phyloP scores from a whole-genome alignment of 2,797 vertebrate genomes.

The Varecia variegata region DNA sequence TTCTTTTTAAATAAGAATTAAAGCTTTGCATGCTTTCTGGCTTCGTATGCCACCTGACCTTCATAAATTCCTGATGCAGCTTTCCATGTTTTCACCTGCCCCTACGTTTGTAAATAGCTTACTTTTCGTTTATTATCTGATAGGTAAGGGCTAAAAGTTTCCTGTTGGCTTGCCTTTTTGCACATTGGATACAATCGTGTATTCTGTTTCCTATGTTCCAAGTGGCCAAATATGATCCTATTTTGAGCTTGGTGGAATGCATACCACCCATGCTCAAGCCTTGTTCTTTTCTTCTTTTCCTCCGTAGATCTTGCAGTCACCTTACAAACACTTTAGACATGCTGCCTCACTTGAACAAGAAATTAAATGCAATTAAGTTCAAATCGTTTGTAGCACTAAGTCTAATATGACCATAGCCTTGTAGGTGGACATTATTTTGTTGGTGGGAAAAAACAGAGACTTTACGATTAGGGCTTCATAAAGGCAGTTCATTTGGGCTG shows the following conservation, averaged over 20 bases:
- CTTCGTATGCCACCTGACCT: not conserved
- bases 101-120: not conserved
- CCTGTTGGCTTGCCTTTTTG: not conserved
- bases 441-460: not conserved
- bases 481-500: not conserved
- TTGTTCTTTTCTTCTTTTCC: not conserved
- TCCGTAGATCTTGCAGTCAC: not conserved
- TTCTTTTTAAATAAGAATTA: not conserved
- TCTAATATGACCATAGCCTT: not conserved
- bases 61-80: not conserved
- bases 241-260: not conserved
- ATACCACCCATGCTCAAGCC: not conserved
- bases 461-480: not conserved
- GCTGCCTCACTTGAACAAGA: not conserved
- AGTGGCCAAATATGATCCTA: not conserved
- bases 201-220: not conserved
- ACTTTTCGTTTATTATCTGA: not conserved
- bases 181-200: not conserved
- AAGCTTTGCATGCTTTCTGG: not conserved
- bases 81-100: not conserved
- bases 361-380: not conserved
- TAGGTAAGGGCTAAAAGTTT: not conserved
- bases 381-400: not conserved
- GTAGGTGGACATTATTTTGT: not conserved
- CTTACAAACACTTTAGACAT: not conserved